Evolutionary conservation across 2,888 invertebrate genomes (phyloP), one percentile per base, ranked within the genome.

Genomic region (Brachycybe producta): DNA sequence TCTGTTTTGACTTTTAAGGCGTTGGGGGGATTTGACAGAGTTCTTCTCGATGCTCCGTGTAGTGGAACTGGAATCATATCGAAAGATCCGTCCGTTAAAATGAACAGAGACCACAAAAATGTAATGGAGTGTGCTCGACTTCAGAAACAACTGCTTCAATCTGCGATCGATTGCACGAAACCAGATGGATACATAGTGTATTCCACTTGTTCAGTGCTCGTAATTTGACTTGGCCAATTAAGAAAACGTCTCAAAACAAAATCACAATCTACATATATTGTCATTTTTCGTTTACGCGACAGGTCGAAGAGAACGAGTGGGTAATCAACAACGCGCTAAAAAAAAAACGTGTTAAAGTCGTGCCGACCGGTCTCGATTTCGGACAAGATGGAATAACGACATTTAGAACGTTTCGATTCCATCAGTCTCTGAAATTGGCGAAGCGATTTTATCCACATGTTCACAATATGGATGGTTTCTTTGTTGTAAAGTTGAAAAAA

Each of bases 391-490:
- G 98, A 15, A 97, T 94, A 66, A 79, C 80, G 0, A 91, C 72
- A 49, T 73, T 68, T 60, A 66, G 71, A 51, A 65, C 67, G 51
- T 64, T 68, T 55, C 62, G 90, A 58, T 95, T 88, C 71, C 91
- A 95, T 68, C 90, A 88, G 0, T 82, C 84, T 11, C 68, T 98
- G 67, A 87, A 86, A 63, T 68, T 88, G 52, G 84, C 91, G 0
- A 78, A 80, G 64, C 75, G 98, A 46, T 94, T 88, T 70, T 99
- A 98, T 70, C 98, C 98, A 0, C 98, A 99, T 65, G 82, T 84
- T 2, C 92, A 98, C 66, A 99, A 99, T 65, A 88, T 98, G 84
- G 98, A 99, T 70, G 98, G 98, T 3, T 99, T 99, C 69, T 99
- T 83, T 71, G 94, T 99, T 1, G 95, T 95, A 1, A 99, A 99